These are phyloP conservation scores for Microcebus murinus DNA, from an alignment of 2,113 vertebrate genomes.

Conservation along the genomic window DNA sequence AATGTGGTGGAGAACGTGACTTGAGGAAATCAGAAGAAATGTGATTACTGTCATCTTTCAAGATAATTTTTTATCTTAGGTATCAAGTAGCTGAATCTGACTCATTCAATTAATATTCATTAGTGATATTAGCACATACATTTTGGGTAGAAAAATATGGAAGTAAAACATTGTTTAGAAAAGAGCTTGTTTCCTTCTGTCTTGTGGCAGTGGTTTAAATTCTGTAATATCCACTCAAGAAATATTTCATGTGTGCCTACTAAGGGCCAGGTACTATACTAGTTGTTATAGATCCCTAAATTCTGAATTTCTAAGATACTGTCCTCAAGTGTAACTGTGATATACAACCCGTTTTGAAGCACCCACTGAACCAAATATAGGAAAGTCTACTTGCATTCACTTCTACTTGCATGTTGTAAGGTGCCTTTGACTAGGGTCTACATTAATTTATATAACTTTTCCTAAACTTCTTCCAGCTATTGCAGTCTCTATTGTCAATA, in stretches of 20 bases:
- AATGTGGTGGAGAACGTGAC: background rate
- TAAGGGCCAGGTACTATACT: background rate
- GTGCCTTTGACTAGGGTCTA: background rate
- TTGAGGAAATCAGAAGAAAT: background rate
- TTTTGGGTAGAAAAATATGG: background rate
- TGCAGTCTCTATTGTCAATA: background rate
- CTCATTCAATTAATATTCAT: background rate
- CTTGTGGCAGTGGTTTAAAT: background rate
- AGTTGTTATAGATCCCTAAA: background rate
- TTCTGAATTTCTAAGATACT: slow-evolving; percentile 34
- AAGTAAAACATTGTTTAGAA: background rate
- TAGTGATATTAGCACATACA: background rate
- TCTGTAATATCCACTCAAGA: background rate
- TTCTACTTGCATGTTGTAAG: background rate
- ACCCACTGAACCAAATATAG: background rate
- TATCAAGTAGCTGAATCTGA: background rate
- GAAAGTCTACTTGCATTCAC: background rate
- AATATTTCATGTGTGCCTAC: background rate
- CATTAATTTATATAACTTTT: background rate
- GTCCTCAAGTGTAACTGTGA: background rate
- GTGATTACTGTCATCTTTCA: background rate
- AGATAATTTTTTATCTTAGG: background rate
- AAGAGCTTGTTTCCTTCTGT: background rate
- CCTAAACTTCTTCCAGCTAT: background rate
- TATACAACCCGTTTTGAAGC: background rate